Base-by-base conservation (phyloP, 2,797 vertebrate species). In the Carapus acus region DNA sequence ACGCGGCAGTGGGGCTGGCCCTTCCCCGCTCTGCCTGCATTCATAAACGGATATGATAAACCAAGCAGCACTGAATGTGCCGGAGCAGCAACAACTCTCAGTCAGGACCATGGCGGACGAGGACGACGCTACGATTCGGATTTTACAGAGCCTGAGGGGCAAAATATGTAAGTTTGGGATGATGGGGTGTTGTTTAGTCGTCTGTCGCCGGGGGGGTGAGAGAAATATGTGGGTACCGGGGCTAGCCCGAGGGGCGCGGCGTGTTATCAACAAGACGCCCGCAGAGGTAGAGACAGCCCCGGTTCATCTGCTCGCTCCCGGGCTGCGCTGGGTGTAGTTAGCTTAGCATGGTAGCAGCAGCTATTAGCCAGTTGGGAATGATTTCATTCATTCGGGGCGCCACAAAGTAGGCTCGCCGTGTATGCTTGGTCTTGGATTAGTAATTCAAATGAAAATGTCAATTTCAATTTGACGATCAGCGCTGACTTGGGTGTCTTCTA, bases 71-170 rank as follows among this genome's bases (percentile, higher is more conserved):
- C 66, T 87, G 88, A 86, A 80, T 50, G 83, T 84, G 84, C 73
- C 78, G 80, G 78, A 69, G 77, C 72, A 64, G 71, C 76, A 63
- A 78, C 79, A 61, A 58, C 81, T 78, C 70, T 71, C 74, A 80
- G 76, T 78, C 72, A 78, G 74, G 75, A 88, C 86, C 85, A 90
- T 91, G 89, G 90, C 90, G 89, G 89, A 90, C 89, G 89, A 90
- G 77, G 89, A 91, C 81, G 88, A 90, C 75, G 86, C 80, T 64
- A 87, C 84, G 81, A 88, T 95, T 78, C 91, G 94, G 78, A 88
- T 94, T 82, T 86, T 97, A 86, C 93, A 97, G 85, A 96, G 91
- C 69, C 88, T 97, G 67, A 87, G 94, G 78, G 93, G 93, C 18
- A 97, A 96, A 85, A 97, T 97, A 79, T 97, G 94, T 97, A 89